Evolutionary conservation across 2,888 invertebrate genomes (phyloP), one percentile per base, ranked within the genome.

Genomic region (Andricus quercusramuli): DNA sequence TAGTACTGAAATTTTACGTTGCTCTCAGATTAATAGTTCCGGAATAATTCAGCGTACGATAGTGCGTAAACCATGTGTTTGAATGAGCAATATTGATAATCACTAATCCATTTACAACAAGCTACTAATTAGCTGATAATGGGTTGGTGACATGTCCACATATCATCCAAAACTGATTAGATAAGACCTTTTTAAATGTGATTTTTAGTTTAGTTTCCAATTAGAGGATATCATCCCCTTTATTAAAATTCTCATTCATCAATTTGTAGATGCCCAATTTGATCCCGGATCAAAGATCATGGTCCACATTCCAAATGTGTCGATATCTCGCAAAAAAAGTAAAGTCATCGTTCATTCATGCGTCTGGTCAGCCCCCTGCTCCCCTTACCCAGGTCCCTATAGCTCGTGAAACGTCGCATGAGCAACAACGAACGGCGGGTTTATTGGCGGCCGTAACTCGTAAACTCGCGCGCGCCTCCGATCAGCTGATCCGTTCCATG

Each of bases 371-470:
- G 87, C 86, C 84, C 85, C 80, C 79, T 47, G 78, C 78, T 78
- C 70, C 64, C 82, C 80, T 78, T 79, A 67, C 77, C 79, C 74
- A 78, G 85, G 85, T 86, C 85, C 87, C 85, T 84, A 84, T 83
- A 86, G 85, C 89, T 89, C 87, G 89, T 89, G 89, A 88, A 91
- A 89, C 91, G 90, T 91, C 89, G 89, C 89, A 88, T 87, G 88
- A 89, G 89, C 89, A 90, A 90, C 91, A 91, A 89, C 89, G 89
- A 90, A 90, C 89, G 89, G 88, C 89, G 90, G 89, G 91, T 93
- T 92, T 93, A 93, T 93, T 93, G 92, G 90, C 92, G 91, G 91
- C 91, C 91, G 92, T 92, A 93, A 93, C 92, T 93, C 92, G 92
- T 92, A 93, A 93, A 93, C 90, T 90, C 90, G 90, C 91, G 92